Conservation (phyloP, 1,140 invertebrate genomes). For the Diorhabda elongata region DNA sequence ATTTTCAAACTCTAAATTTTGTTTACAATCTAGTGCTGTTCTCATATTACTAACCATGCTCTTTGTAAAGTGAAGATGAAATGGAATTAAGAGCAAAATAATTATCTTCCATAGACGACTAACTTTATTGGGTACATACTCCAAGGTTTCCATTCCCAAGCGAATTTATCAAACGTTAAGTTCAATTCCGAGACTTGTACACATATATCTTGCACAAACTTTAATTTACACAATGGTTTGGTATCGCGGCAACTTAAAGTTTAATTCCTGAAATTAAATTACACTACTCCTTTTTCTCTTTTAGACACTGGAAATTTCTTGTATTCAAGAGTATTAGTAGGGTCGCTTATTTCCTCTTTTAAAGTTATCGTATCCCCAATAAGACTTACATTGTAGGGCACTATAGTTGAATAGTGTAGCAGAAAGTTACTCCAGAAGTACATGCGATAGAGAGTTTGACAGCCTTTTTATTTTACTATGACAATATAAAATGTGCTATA, state of each 20-base stretch:
- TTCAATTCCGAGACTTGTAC: background rate
- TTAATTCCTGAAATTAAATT: background rate
- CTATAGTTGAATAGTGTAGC: too few relatives aligned
- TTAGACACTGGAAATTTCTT: too few relatives aligned
- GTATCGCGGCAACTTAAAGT: background rate
- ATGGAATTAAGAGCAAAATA: background rate
- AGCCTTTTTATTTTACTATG: too few relatives aligned
- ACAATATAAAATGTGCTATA: too few relatives aligned
- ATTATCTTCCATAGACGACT: constrained; percentile 2
- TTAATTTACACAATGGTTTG: constrained; percentile 1
- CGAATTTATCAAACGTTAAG: constrained; percentile 2
- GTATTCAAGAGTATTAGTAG: too few relatives aligned
- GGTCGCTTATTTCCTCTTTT: too few relatives aligned
- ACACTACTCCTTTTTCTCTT: background rate
- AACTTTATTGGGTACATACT: constrained; percentile 2
- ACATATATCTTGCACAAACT: background rate
- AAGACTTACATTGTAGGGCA: too few relatives aligned
- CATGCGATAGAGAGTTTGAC: too few relatives aligned
- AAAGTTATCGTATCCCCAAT: too few relatives aligned
- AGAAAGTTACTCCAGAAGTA: too few relatives aligned
- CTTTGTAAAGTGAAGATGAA: background rate
- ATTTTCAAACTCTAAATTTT: too few relatives aligned
- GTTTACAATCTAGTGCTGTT: background rate
- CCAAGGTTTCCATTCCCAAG: background rate
- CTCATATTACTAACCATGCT: background rate